phyloP scores from a whole-genome alignment of 2,113 vertebrate genomes.

The Misgurnus anguillicaudatus region DNA sequence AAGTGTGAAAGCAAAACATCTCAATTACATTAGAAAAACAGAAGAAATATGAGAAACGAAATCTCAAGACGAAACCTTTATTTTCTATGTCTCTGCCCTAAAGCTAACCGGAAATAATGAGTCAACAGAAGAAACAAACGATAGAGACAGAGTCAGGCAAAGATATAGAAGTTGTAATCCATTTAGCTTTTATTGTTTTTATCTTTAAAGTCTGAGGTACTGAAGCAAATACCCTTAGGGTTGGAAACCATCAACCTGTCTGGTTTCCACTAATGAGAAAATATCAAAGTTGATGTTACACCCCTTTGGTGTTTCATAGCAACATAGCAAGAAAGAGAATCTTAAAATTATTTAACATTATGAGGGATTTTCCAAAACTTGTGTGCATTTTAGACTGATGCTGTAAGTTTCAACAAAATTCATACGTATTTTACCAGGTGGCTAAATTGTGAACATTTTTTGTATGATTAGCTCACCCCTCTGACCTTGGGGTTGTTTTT shows the following conservation, averaged over 20 bases:
- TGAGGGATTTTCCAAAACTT: neutral
- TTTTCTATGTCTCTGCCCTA: neutral
- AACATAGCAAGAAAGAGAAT: conserved; percentile 7
- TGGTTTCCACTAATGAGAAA: conserved; percentile 21
- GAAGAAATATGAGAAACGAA: neutral
- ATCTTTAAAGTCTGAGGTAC: conserved; percentile 29
- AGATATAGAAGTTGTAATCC: neutral
- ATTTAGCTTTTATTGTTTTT: conserved; percentile 34
- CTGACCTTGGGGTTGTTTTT: too few species aligned
- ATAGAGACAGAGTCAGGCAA: conserved; percentile 1
- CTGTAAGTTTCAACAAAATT: neutral
- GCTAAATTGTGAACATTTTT: too few species aligned
- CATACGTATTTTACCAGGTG: too few species aligned
- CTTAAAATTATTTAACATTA: neutral
- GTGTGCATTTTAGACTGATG: neutral
- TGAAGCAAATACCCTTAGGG: neutral
- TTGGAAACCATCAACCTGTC: neutral
- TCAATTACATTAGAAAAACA: conserved; percentile 45
- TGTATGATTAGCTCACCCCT: too few species aligned
- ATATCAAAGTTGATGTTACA: conserved; percentile 17
- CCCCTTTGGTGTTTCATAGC: conserved; percentile 8
- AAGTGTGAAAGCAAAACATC: conserved; percentile 17
- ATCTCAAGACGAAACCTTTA: too few species aligned
- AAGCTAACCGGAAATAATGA: neutral
- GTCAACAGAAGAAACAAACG: neutral